These are phyloP conservation scores for Diarsia brunnea DNA, from an alignment of 2,888 invertebrate species.

Conservation along the genomic window DNA sequence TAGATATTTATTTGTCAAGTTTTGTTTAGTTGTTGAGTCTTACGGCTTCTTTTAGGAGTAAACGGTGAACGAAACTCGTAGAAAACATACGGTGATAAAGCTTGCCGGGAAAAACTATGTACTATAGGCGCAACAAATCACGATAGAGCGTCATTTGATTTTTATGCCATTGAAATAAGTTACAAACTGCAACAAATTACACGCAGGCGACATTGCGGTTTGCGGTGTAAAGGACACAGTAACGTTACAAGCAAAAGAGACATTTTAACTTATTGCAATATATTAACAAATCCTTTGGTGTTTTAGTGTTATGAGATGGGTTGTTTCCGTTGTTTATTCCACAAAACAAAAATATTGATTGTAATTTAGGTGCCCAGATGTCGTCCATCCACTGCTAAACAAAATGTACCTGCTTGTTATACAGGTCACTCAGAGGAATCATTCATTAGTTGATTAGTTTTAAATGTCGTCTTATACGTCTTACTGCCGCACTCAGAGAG, in stretches of 20 bases:
- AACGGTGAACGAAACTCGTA: background rate
- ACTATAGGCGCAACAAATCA: background rate
- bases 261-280: background rate
- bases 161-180: background rate
- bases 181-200: background rate
- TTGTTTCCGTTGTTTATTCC: too few relatives aligned
- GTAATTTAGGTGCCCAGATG: background rate
- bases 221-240: background rate
- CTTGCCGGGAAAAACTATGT: background rate
- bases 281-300: background rate
- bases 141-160: background rate
- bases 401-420: background rate
- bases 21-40: background rate
- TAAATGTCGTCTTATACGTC: constrained; percentile 18
- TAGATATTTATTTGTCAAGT: background rate
- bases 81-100: background rate
- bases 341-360: background rate
- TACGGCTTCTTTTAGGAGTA: background rate
- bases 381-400: constrained; percentile 39
- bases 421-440: background rate
- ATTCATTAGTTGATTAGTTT: constrained; percentile 28
- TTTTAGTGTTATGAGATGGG: too few relatives aligned
- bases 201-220: background rate
- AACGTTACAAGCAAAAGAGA: background rate
- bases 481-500: too few relatives aligned